Base-by-base conservation (phyloP, 2,888 invertebrate genomes). In the Epistrophella euchroma region DNA sequence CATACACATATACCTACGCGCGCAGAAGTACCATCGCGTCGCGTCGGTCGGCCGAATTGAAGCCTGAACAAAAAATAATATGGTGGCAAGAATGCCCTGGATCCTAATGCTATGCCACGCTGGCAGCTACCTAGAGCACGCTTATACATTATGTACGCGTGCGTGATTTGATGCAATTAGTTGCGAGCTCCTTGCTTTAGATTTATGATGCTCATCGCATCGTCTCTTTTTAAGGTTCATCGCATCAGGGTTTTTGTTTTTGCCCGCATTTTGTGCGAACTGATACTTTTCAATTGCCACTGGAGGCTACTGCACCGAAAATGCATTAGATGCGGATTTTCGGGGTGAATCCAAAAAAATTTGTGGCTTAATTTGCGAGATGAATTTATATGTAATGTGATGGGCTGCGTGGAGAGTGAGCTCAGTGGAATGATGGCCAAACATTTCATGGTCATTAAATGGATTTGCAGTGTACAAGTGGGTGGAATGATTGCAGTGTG, bases 361-460 rank as follows among this genome's bases (percentile, higher is more conserved):
- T 86, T 86, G 86, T 86, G 64, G 86, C 86, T 86, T 86, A 86
- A 86, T 86, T 86, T 86, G 72, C 60, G 58, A 22, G 66, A 28
- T 71, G 75, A 64, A 64, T 70, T 17, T 43, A 22, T 1, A 5
- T 25, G n/a, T 43, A n/a, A 4, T 2, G 9, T 17, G 45, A 58
- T 40, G 60, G 78, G 74, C 28, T 43, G 47, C 15, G 66, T 40
- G 40, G n/a, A 71, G 40, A 22, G 19, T 19, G 62, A 19, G 55
- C 47, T 66, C 76, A 17, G 70, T 60, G 68, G 82, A 86, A 82
- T 81, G 80, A 82, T 81, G 81, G 82, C 73, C 77, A 73, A 55
- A 85, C 43, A 82, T 87, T 87, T 87, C 87, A 87, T 87, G 87
- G 87, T 87, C 87, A 87, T 87, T 83, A 87, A 75, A 40, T 75